These are phyloP conservation scores for Eclectus roratus DNA, from an alignment of 2,113 vertebrate species.

Conservation along the genomic window DNA sequence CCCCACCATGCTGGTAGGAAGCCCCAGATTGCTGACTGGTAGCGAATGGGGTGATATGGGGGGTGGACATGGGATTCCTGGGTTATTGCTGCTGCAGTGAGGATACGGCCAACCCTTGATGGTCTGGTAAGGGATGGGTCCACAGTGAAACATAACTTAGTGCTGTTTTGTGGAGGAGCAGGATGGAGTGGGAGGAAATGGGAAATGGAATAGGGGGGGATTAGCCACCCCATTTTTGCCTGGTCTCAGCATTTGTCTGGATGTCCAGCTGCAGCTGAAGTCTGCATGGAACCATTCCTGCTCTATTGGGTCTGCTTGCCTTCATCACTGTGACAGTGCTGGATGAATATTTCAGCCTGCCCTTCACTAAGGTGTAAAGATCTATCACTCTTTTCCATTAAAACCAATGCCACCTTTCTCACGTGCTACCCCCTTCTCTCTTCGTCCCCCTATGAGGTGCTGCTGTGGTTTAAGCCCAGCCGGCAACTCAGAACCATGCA, in stretches of 20 bases:
- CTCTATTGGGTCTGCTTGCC: not conserved
- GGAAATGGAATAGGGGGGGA: not conserved
- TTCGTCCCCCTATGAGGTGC: not conserved
- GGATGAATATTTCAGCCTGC: not conserved
- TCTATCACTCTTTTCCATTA: not conserved
- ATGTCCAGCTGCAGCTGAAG: not conserved
- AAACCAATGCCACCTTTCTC: not conserved
- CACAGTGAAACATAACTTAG: rapidly evolving
- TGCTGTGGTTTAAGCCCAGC: no score
- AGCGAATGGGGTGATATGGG: not conserved
- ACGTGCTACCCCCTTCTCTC: not conserved
- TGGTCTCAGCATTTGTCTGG: not conserved
- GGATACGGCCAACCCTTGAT: not conserved
- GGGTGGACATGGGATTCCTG: not conserved
- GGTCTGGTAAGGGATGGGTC: not conserved
- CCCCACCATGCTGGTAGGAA: not conserved
- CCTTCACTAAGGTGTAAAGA: rapidly evolving
- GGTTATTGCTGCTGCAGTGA: not conserved
- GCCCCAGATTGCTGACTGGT: not conserved
- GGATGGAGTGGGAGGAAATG: not conserved
- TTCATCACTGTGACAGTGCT: not conserved
- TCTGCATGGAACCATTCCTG: not conserved
- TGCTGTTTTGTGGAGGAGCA: not conserved
- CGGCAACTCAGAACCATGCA: no score
- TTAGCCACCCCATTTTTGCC: not conserved